These are phyloP conservation scores for Calycopis cecrops DNA, from an alignment of 1,140 invertebrate species.

Conservation along the genomic window DNA sequence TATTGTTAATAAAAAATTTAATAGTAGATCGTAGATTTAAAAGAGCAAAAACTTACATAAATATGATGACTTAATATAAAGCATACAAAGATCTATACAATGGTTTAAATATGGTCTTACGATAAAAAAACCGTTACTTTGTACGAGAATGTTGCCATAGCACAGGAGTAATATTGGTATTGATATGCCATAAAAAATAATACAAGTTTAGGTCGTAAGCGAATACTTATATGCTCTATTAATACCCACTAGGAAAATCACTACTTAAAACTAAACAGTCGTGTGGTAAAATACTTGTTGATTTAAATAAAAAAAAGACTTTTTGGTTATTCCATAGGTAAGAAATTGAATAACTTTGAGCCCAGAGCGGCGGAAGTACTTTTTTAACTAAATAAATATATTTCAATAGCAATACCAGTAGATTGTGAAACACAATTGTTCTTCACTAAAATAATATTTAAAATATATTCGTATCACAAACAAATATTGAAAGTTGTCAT, in stretches of 20 bases:
- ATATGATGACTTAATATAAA: slow-evolving; percentile 1
- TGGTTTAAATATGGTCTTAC: slow-evolving; percentile 5
- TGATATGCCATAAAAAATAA: slow-evolving; percentile 43
- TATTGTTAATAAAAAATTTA: slow-evolving; percentile 2
- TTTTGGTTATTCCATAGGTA: slow-evolving; percentile 41
- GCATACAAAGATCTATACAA: slow-evolving; percentile 14
- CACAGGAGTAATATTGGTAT: slow-evolving; percentile 28
- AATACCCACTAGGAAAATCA: slow-evolving; percentile 30
- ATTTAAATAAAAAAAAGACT: slow-evolving; percentile 24
- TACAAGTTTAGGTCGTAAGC: slow-evolving; percentile 29
- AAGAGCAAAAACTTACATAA: background rate
- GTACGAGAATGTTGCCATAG: slow-evolving; percentile 18
- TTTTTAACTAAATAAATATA: slow-evolving; percentile 44
- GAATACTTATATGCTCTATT: slow-evolving; percentile 36
- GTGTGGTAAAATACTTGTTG: slow-evolving; percentile 36
- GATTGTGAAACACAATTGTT: slow-evolving; percentile 35
- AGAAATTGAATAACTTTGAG: slow-evolving; percentile 41
- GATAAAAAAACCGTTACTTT: slow-evolving; percentile 12
- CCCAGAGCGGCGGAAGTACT: slow-evolving; percentile 37
- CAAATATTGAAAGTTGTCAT: slow-evolving; percentile 52
- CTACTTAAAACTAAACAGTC: slow-evolving; percentile 56
- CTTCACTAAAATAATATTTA: slow-evolving; percentile 44
- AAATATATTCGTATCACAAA: slow-evolving; percentile 55
- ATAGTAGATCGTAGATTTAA: too few relatives aligned
- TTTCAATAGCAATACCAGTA: slow-evolving; percentile 39